Evolutionary conservation across 2,797 vertebrate genomes (phyloP).

Genomic region (Oreochromis mossambicus): DNA sequence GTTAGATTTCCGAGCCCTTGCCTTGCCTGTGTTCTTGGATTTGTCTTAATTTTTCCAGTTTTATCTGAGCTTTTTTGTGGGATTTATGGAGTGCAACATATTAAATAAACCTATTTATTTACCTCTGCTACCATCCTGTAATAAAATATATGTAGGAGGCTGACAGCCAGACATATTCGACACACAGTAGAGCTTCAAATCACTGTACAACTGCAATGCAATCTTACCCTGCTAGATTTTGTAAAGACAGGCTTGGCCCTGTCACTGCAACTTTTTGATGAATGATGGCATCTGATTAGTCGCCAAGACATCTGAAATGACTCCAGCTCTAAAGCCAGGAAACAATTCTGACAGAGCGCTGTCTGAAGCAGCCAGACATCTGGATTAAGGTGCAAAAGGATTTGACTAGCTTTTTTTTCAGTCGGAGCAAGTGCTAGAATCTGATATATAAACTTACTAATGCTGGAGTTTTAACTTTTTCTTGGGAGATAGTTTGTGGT

Average conservation of each 20-base stretch:
- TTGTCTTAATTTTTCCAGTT: not conserved
- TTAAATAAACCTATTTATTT: not conserved
- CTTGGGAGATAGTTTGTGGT: not conserved
- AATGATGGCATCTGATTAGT: constrained; percentile 55
- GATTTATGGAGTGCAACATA: not conserved
- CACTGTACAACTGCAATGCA: constrained; percentile 14
- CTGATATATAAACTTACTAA: not conserved
- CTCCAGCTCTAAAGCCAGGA: constrained; percentile 46
- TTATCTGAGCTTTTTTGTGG: not conserved
- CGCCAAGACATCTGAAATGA: constrained; percentile 51
- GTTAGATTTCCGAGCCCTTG: not conserved
- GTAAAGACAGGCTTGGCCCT: constrained; percentile 14
- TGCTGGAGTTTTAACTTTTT: not conserved
- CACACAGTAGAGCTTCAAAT: constrained; percentile 11
- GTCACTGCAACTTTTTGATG: constrained; percentile 45
- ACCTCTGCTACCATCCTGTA: not conserved
- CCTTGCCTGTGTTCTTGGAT: not conserved
- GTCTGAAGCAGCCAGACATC: constrained; percentile 49
- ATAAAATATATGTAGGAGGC: not conserved
- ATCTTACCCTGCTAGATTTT: constrained; percentile 28
- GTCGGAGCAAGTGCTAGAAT: constrained; percentile 23
- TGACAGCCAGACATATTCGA: not conserved
- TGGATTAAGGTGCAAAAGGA: constrained; percentile 50
- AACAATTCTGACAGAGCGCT: constrained; percentile 40
- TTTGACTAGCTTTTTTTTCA: constrained; percentile 34